These are phyloP conservation scores for Bimastos eiseni DNA, from an alignment of 2,888 invertebrate genomes.

Conservation along the genomic window DNA sequence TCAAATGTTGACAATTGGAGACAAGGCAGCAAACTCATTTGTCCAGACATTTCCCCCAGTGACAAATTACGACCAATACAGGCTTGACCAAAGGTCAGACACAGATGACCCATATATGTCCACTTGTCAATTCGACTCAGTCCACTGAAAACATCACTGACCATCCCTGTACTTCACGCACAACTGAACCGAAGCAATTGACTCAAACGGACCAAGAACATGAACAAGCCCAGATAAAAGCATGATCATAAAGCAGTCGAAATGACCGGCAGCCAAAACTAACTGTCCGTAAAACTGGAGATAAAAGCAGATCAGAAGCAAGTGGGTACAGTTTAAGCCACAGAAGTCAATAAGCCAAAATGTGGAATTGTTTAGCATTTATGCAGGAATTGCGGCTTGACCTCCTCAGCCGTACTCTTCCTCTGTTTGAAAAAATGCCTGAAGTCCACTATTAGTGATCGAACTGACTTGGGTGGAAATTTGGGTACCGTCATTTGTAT, in stretches of 20 bases:
- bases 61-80: background rate
- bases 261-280: background rate
- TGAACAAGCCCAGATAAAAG: background rate
- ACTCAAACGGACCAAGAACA: background rate
- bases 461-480: too few relatives aligned
- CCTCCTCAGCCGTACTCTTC: too few relatives aligned
- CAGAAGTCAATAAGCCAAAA: background rate
- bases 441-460: too few relatives aligned
- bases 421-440: too few relatives aligned
- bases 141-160: background rate
- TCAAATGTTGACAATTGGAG: background rate
- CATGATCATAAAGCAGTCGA: background rate
- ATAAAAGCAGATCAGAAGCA: background rate
- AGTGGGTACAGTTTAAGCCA: background rate
- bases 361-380: background rate
- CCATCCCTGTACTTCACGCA: background rate
- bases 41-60: background rate
- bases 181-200: background rate
- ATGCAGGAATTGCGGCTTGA: too few relatives aligned
- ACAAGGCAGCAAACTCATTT: background rate
- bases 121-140: background rate
- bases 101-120: background rate
- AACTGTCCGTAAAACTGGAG: background rate
- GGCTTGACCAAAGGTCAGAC: conserved; percentile 5
- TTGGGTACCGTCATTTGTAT: too few relatives aligned